These are phyloP conservation scores for Elaphurus davidianus DNA, from an alignment of 2,113 vertebrate species.

Conservation along the genomic window DNA sequence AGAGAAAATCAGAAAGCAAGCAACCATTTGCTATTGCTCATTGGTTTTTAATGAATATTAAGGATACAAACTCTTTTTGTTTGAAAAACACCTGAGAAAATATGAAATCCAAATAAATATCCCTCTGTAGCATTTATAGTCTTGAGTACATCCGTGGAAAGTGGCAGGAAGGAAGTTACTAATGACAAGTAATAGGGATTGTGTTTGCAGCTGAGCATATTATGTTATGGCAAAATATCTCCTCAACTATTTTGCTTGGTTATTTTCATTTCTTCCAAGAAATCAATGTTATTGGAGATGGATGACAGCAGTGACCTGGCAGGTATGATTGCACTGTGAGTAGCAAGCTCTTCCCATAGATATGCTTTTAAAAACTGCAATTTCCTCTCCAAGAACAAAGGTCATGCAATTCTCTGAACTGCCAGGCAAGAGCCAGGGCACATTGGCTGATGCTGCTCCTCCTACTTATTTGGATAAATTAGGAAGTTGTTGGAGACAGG, in stretches of 20 bases:
- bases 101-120: background rate
- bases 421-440: slow-evolving; percentile 1
- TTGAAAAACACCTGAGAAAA: background rate
- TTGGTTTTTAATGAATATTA: background rate
- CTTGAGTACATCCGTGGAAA: background rate
- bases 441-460: slow-evolving; percentile 8
- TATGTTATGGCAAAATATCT: background rate
- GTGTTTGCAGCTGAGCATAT: background rate
- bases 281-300: background rate
- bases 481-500: slow-evolving; percentile 54
- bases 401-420: slow-evolving; percentile 29
- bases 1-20: background rate
- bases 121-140: background rate
- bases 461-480: slow-evolving; percentile 61
- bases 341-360: background rate
- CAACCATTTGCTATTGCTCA: background rate
- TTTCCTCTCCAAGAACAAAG: slow-evolving; percentile 66
- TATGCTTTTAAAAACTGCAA: slow-evolving; percentile 56
- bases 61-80: background rate
- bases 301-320: slow-evolving; percentile 45
- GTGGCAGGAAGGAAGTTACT: background rate
- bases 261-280: slow-evolving; percentile 13
- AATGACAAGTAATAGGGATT: background rate
- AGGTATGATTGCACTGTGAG: slow-evolving; percentile 31
- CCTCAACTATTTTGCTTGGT: slow-evolving; percentile 12